A percentile compares a stretch with the other conserved stretches of the same genome.
Evolutionary conservation across 2,888 invertebrate genomes (phyloP).

Genomic region (Idaea dimidiata): DNA sequence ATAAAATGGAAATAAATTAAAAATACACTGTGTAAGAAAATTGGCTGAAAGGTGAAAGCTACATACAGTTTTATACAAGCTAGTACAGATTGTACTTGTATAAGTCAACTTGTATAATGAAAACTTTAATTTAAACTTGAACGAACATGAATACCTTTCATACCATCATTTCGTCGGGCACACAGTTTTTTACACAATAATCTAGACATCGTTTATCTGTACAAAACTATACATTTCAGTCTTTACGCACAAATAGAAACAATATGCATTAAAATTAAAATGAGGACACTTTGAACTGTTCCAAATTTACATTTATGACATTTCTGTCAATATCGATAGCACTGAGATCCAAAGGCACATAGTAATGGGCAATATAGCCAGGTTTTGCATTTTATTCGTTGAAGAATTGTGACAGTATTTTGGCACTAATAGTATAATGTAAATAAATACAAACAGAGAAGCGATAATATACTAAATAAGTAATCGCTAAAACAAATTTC

Average conservation of each 20-base stretch:
- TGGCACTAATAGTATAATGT: constrained; percentile 26
- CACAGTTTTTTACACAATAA: constrained; percentile 59
- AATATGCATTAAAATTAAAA: constrained; percentile 42
- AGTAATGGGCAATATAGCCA: constrained; percentile 50
- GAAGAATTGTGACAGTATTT: constrained; percentile 23
- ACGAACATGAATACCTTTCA: constrained; percentile 30
- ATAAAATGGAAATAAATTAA: too few relatives aligned
- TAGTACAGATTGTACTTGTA: background rate
- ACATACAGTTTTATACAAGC: background rate
- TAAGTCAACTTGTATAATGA: background rate
- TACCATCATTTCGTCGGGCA: constrained; percentile 46
- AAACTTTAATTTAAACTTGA: background rate
- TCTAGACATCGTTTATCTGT: constrained; percentile 62
- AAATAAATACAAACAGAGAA: constrained; percentile 11
- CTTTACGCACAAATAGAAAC: constrained; percentile 52
- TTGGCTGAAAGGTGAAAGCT: background rate
- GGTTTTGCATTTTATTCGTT: constrained; percentile 9
- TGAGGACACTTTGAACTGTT: constrained; percentile 31
- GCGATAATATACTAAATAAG: constrained; percentile 11
- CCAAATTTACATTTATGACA: constrained; percentile 30
- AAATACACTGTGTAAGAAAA: background rate
- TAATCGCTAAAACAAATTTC: constrained; percentile 11
- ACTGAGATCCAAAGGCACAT: constrained; percentile 61
- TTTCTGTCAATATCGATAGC: constrained; percentile 44
- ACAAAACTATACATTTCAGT: constrained; percentile 66